Evolutionary conservation across 2,888 invertebrate genomes (phyloP), one percentile per base, ranked within the genome.

Genomic region (Nemoura dubitans): DNA sequence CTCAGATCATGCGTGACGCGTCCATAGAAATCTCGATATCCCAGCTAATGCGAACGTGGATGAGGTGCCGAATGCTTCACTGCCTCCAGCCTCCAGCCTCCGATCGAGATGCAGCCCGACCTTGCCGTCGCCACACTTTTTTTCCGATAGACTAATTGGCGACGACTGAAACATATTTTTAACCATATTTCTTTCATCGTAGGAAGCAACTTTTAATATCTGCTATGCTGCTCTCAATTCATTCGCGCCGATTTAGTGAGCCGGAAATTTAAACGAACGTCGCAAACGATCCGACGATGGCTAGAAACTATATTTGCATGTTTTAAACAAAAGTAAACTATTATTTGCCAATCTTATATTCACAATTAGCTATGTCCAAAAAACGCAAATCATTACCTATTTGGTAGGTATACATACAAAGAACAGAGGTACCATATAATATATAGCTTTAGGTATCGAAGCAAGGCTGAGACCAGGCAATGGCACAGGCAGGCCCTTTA

Each of bases 41-140:
- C 21, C 25, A 83, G 42, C 83, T 42, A 83, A 83, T 83, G 83
- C 83, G 83, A 83, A 83, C 83, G 83, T 83, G 83, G 83, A 25
- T 59, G 83, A 42, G 83, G 25, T 83, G 83, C 83, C 14, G 43
- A 83, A 83, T 83, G n/a, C 81, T 30, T 28, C 30, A 14, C 81
- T 29, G 36, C 28, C 30, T 10, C 28, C 10, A 29, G 16, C 30
- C 21, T 14, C 59, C 59, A 59, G 21, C 59, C 21, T 21, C 59
- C 59, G 2, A 21, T 10, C 59, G 59, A 21, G 59, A 10, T 21
- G 21, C 5, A n/a, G n/a, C n/a, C n/a, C 36, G 59, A 59, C 59
- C 59, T 10, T 59, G 59, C 59, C 59, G 6, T 10, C 14, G 59
- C 59, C 59, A 3, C 59, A 21, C 59, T 59, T 21, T 7, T 59